phyloP scores from a whole-genome alignment of 1,140 invertebrate genomes.

The Glomeris maerens region DNA sequence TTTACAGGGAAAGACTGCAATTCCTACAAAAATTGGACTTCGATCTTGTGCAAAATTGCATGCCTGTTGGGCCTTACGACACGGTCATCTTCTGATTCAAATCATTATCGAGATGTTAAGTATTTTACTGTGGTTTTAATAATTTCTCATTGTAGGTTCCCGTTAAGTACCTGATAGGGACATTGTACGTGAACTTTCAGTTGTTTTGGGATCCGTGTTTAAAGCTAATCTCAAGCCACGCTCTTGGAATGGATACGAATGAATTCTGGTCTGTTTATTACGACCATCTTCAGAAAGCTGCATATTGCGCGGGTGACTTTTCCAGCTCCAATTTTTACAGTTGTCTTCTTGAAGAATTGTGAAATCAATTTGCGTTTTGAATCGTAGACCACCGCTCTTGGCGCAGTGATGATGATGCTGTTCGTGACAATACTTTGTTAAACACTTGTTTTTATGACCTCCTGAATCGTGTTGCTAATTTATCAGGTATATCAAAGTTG shows the following conservation, averaged over 20 bases:
- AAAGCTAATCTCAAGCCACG: slow-evolving; percentile 55
- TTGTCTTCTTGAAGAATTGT: not conserved
- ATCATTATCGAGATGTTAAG: not conserved
- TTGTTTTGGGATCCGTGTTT: slow-evolving; percentile 70
- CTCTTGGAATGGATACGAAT: slow-evolving; percentile 42
- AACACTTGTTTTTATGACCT: not conserved
- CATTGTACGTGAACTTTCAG: slow-evolving; percentile 72
- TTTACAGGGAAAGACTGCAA: slow-evolving; percentile 57
- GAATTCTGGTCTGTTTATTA: slow-evolving; percentile 66
- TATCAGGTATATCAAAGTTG: not conserved
- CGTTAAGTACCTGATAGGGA: slow-evolving; percentile 61
- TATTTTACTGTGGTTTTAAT: slow-evolving; percentile 12
- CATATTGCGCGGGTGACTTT: slow-evolving; percentile 15
- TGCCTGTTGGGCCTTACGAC: slow-evolving; percentile 15
- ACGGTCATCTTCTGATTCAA: slow-evolving; percentile 2
- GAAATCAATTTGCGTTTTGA: not conserved
- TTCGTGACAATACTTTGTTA: not conserved
- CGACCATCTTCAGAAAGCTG: slow-evolving; percentile 40
- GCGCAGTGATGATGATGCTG: not conserved
- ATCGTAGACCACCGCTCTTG: not conserved
- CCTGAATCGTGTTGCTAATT: not conserved
- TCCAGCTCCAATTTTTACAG: not conserved
- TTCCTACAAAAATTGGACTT: slow-evolving; percentile 53
- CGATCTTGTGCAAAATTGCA: slow-evolving; percentile 24
- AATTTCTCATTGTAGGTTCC: slow-evolving; percentile 38